Conservation (phyloP, 23 tunicate species). For the Halocynthia roretzi region DNA sequence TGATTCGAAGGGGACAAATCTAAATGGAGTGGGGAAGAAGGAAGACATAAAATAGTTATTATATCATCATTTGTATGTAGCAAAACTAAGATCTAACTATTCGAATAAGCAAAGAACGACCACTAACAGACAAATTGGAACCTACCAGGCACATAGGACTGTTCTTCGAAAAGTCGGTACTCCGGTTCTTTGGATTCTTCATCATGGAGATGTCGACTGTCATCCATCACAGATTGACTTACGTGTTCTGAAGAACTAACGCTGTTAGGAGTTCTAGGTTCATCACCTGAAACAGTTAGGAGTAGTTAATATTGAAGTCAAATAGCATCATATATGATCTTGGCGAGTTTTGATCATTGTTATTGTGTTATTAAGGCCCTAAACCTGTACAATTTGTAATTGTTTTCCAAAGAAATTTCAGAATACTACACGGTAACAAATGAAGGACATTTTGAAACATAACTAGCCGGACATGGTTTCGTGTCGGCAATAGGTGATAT, state of each 20-base stretch:
- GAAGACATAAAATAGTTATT: too few relatives aligned
- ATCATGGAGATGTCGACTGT: slow-evolving; percentile 46
- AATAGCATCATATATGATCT: neutral
- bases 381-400: too few relatives aligned
- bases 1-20: slow-evolving; percentile 3
- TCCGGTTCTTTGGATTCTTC: slow-evolving; percentile 34
- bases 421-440: too few relatives aligned
- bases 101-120: neutral
- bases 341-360: neutral
- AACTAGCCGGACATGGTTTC: too few relatives aligned
- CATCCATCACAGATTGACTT: slow-evolving; percentile 52
- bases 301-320: neutral
- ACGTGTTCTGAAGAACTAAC: slow-evolving; percentile 26
- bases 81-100: neutral
- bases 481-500: too few relatives aligned
- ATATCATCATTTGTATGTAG: too few relatives aligned
- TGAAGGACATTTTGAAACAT: too few relatives aligned
- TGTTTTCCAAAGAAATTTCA: too few relatives aligned
- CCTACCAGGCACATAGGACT: slow-evolving; percentile 72
- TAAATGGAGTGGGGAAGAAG: neutral
- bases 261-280: slow-evolving; percentile 61
- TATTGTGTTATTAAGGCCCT: neutral
- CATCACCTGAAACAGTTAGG: slow-evolving; percentile 15
- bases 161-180: slow-evolving; percentile 63
- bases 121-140: neutral